Conservation (phyloP, 2,113 vertebrate species). For the Oreochromis spilurus region DNA sequence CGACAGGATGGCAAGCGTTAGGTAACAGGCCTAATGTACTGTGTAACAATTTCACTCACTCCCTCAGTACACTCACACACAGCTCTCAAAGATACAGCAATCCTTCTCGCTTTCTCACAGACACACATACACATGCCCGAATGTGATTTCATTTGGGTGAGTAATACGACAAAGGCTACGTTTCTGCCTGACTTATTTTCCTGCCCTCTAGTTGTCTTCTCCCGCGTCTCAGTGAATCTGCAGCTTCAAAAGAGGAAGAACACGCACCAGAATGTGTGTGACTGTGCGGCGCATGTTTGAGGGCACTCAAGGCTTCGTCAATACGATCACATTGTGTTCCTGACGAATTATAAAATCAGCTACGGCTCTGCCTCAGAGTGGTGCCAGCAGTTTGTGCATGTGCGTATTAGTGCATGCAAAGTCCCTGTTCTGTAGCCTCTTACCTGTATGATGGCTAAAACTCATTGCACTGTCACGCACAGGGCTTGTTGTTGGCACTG, state of each 20-base stretch:
- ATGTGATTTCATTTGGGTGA: conserved; percentile 35
- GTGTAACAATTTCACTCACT: conserved; percentile 39
- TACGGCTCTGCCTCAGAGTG: background rate
- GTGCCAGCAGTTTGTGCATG: background rate
- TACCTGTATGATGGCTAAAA: background rate
- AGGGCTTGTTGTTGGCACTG: background rate
- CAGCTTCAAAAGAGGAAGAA: background rate
- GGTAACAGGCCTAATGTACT: conserved; percentile 52
- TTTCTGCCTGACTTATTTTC: conserved; percentile 23
- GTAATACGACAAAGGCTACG: conserved; percentile 28
- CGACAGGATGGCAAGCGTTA: conserved; percentile 29
- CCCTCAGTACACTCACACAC: background rate
- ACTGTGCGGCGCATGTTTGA: background rate
- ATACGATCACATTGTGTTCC: background rate
- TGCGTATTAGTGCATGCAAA: background rate
- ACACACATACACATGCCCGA: background rate
- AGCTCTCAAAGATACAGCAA: background rate
- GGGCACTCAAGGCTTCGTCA: background rate
- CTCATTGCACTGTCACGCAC: background rate
- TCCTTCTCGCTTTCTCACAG: conserved; percentile 11
- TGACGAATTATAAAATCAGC: background rate
- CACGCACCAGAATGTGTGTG: background rate
- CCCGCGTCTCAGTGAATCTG: background rate
- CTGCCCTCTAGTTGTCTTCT: conserved; percentile 11
- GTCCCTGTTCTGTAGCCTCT: background rate